These are phyloP conservation scores for Virgularia gustaviana DNA, from an alignment of 92 coral and sea anemone genomes.

Conservation along the genomic window DNA sequence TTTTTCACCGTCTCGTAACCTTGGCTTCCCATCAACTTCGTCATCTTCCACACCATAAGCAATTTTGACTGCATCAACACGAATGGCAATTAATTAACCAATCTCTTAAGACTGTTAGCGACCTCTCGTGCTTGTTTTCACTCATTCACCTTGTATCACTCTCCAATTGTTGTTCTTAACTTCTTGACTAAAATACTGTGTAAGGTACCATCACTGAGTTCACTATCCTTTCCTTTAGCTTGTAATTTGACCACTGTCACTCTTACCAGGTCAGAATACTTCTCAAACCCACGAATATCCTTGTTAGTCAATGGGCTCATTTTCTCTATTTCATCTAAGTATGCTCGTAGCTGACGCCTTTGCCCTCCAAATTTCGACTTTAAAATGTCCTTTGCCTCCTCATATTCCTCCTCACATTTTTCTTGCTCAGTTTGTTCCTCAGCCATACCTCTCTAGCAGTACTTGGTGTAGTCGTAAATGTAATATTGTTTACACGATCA, in stretches of 20 bases:
- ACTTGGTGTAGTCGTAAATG: too few relatives aligned
- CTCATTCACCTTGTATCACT: conserved; percentile 47
- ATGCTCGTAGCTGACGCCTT: conserved; percentile 20
- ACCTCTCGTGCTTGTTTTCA: conserved; percentile 43
- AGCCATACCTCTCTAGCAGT: too few relatives aligned
- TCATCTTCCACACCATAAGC: conserved; percentile 31
- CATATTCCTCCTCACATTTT: conserved; percentile 4
- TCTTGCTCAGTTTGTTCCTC: too few relatives aligned
- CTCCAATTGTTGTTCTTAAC: conserved; percentile 30
- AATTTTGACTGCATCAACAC: conserved; percentile 47
- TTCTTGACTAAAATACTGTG: conserved; percentile 46
- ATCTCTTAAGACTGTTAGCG: conserved; percentile 43
- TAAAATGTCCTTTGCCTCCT: conserved; percentile 15
- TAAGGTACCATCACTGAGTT: conserved; percentile 50
- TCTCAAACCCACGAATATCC: conserved; percentile 17
- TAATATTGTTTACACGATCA: too few relatives aligned
- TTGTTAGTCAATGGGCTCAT: not conserved
- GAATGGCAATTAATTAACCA: conserved; percentile 43
- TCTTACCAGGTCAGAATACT: conserved; percentile 54
- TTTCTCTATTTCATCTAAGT: conserved; percentile 6
- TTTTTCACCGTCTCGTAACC: not conserved
- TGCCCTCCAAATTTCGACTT: conserved; percentile 8
- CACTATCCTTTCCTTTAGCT: conserved; percentile 45
- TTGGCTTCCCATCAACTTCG: not conserved
- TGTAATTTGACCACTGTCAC: conserved; percentile 54